Base-by-base conservation (phyloP, 1,140 invertebrate genomes). In the Pseudomyrmex pallidus region DNA sequence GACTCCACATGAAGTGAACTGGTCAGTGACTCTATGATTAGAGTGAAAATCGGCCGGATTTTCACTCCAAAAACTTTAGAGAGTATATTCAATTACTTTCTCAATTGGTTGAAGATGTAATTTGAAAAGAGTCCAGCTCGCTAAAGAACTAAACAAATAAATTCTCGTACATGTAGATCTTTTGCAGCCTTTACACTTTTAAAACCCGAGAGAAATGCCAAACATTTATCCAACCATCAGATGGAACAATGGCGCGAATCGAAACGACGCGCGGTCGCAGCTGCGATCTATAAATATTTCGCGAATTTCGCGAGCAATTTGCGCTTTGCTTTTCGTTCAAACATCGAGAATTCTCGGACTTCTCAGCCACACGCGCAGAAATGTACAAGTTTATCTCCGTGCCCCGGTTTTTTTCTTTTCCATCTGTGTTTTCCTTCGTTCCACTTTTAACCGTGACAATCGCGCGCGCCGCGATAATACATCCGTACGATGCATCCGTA, bases 221-320 rank as follows among this genome's bases (percentile, higher is more conserved):
- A 35, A 35, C 15, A n/a, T 62, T 25, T 17, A n/a, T 35, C 35
- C 35, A 35, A 35, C 35, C 35, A 35, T 35, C 35, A 35, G 35
- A 35, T 7, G 35, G 35, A 35, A 35, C 35, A 35, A 35, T 50
- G 15, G 12, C 48, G 2, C 4, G 13, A 13, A 35, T 70, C 44
- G 54, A 4, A 70, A 59, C 12, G 12, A 25, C 9, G 5, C 54
- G 52, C 44, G 52, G 66, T 76, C 76, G 22, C 66, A 80, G 76
- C 76, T 80, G 76, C 44, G 54, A 35, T 70, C 76, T 80, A 80
- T 72, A 80, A 80, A 80, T 72, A 80, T 80, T 72, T 80, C 22
- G 66, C 54, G 64, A 46, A 80, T 80, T 61, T 80, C 50, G 22
- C 50, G n/a, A 13, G 13, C 25, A 62, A 25, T 10, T 46, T 61